Base-by-base conservation (phyloP, 2,888 invertebrate genomes). In the Ophion slaviceki region DNA sequence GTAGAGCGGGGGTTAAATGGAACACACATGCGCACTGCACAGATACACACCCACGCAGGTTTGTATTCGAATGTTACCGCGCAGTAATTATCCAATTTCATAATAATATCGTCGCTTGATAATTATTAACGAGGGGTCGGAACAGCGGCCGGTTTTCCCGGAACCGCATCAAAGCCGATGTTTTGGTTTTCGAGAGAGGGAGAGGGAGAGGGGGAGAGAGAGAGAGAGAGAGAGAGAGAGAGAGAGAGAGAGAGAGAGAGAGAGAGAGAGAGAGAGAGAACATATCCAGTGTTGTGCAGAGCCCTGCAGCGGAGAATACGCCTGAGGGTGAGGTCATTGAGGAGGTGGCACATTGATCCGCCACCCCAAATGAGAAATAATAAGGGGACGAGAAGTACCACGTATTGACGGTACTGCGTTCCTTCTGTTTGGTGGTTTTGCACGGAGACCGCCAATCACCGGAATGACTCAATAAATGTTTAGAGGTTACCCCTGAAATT, bases 91-190 rank as follows among this genome's bases (percentile, higher is more conserved):
- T n/a, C 66, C n/a, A 47, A 66, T 64, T 40, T 6, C n/a, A 47
- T 66, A 64, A 64, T 32, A 32, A 75, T 62, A 64, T 64, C 24
- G 71, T 57, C 24, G n/a, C 20, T 17, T 66, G 66, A 76, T 76
- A 47, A 64, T 40, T 6, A 40, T 40, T 40, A 76, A 47, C 66
- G 66, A 53, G 47, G 62, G 17, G 24, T 36, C 17, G 68, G 64
- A n/a, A 53, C 79, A 28, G 64, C 57, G 6, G 14, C 6, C 40
- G 57, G 72, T 83, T 70, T 64, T 79, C 40, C 68, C 36, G 17
- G 64, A 83, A 83, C 62, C 72, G 57, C 72, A 14, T 40, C 40
- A 40, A 40, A 40, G 6, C 6, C 7, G 0, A 40, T 40, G 40
- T 40, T 40, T 40, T 40, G 40, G 8, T 40, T 40, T 40, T 40